Conservation (phyloP, 92 coral and sea anemone species). For the Blastomussa wellsi region DNA sequence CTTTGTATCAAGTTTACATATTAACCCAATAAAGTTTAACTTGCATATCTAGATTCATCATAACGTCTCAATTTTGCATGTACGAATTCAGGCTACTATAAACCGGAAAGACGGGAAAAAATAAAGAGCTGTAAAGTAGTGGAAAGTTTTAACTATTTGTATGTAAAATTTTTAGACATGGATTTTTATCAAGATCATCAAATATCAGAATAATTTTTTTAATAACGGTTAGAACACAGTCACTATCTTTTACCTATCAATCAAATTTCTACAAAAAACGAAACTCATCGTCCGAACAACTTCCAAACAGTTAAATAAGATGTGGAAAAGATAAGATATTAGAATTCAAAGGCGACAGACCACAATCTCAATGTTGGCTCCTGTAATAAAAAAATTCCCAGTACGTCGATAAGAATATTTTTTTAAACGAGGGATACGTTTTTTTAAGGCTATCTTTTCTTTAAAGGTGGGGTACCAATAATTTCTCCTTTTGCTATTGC, state of each 20-base stretch:
- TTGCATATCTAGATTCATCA: too few species aligned
- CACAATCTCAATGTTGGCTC: too few species aligned
- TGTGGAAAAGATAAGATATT: neutral
- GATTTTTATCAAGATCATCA: neutral
- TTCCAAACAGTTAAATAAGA: neutral
- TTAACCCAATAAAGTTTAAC: too few species aligned
- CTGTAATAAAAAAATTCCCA: neutral
- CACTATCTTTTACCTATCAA: conserved; percentile 6
- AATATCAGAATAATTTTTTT: neutral
- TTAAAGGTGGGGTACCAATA: neutral
- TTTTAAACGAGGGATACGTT: neutral
- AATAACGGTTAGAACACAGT: neutral
- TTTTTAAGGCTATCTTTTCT: neutral
- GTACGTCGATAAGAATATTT: neutral
- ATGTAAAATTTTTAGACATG: neutral
- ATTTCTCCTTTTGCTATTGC: neutral
- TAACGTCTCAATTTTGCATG: too few species aligned
- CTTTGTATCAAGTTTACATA: too few species aligned
- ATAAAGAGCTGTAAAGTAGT: neutral
- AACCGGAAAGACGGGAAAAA: neutral
- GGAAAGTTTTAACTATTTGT: neutral
- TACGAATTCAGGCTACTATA: too few species aligned
- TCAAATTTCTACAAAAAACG: neutral
- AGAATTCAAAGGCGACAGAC: too few species aligned
- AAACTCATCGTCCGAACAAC: neutral